phyloP scores from a whole-genome alignment of 2,113 vertebrate genomes.

The Gasterosteus aculeatus region DNA sequence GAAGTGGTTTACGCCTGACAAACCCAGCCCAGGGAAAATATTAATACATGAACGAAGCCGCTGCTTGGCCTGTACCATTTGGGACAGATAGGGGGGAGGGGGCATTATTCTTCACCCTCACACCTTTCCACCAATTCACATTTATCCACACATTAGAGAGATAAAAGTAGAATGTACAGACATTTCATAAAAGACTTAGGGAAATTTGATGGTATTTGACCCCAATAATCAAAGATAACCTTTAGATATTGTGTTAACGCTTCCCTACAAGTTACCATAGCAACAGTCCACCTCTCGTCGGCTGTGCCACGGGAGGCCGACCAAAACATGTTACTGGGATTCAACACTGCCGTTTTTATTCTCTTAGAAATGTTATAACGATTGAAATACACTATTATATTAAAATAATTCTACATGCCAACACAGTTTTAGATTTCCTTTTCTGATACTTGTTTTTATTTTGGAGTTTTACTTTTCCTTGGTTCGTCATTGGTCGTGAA shows the following conservation, averaged over 20 bases:
- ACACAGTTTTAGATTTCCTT: too few species aligned
- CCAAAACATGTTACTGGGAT: slow-evolving; percentile 9
- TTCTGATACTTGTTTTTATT: not conserved
- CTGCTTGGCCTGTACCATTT: slow-evolving; percentile 36
- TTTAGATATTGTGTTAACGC: not conserved
- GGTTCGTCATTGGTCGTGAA: slow-evolving; percentile 14
- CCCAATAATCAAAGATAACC: accelerated
- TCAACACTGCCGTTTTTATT: accelerated
- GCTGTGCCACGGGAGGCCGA: slow-evolving; percentile 57
- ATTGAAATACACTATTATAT: accelerated
- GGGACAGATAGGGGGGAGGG: not conserved
- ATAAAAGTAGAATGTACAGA: not conserved
- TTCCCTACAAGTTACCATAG: slow-evolving; percentile 22
- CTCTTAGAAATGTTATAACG: not conserved
- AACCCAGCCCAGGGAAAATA: accelerated
- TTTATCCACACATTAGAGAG: not conserved
- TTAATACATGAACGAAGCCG: accelerated
- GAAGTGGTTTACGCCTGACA: slow-evolving; percentile 5
- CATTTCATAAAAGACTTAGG: accelerated
- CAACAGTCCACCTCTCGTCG: not conserved
- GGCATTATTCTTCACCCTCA: not conserved
- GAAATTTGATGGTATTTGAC: not conserved
- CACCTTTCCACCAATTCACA: too few species aligned
- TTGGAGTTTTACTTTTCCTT: not conserved
- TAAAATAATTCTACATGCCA: accelerated